phyloP scores from a whole-genome alignment of 2,888 invertebrate species.

The Chymomyza amoena region DNA sequence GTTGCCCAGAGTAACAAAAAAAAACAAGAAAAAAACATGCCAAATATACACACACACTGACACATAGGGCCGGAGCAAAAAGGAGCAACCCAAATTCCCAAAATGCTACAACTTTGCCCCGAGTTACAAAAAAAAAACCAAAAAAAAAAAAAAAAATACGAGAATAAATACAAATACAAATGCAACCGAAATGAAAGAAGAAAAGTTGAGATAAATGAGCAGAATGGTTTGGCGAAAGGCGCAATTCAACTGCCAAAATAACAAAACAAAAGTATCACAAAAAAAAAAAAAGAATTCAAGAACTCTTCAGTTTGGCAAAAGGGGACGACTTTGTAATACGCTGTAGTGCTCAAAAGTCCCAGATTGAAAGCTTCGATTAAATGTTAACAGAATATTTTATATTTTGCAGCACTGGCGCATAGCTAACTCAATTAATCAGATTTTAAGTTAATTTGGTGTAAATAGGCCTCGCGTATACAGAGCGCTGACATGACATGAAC shows the following conservation, averaged over 20 bases:
- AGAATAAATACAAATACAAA: constrained; percentile 27
- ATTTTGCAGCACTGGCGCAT: too few relatives aligned
- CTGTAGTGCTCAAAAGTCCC: background rate
- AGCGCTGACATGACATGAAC: too few relatives aligned
- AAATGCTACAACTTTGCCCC: constrained; percentile 65
- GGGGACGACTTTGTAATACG: background rate
- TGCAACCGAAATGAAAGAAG: constrained; percentile 56
- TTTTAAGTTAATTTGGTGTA: too few relatives aligned
- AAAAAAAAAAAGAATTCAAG: background rate
- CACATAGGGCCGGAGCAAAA: constrained; percentile 35
- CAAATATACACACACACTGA: constrained; percentile 35
- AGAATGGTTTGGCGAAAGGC: constrained; percentile 69
- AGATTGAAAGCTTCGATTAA: background rate
- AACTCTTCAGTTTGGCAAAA: background rate
- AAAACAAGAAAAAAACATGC: constrained; percentile 43
- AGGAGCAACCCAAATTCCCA: constrained; percentile 70
- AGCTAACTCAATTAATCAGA: too few relatives aligned
- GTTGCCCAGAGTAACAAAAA: constrained; percentile 58
- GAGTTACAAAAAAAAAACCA: constrained; percentile 20
- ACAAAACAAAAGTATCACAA: constrained; percentile 33
- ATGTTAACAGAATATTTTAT: too few relatives aligned
- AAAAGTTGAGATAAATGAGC: constrained; percentile 70
- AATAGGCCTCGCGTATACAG: too few relatives aligned
- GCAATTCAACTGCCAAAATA: constrained; percentile 69
- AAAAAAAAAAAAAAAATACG: background rate